Evolutionary conservation across 2,888 invertebrate species (phyloP).

Genomic region (Lypha dubia): DNA sequence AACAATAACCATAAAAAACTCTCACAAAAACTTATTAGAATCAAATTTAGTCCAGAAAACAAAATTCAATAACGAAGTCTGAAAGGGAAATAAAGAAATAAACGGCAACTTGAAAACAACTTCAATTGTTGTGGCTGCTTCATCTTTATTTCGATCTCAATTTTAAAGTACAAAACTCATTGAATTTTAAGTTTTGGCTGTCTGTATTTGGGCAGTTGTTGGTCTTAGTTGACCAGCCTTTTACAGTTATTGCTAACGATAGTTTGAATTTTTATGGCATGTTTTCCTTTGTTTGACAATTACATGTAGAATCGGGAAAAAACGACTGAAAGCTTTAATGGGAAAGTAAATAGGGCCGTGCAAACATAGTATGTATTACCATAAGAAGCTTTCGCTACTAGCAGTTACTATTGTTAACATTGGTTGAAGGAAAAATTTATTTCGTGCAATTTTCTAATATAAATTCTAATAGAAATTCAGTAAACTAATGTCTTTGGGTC

Average conservation of each 20-base stretch:
- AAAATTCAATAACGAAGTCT: not conserved
- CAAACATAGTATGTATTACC: not conserved
- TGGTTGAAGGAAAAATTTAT: too few species aligned
- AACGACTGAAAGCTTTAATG: not conserved
- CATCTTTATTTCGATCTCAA: conserved; percentile 23
- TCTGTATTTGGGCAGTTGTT: conserved; percentile 19
- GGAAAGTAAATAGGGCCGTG: not conserved
- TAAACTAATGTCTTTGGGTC: too few species aligned
- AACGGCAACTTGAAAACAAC: conserved; percentile 19
- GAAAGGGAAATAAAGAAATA: not conserved
- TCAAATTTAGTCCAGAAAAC: conserved; percentile 39
- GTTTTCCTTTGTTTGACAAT: conserved; percentile 1
- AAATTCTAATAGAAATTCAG: too few species aligned
- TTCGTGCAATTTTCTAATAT: too few species aligned
- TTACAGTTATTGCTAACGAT: conserved; percentile 33
- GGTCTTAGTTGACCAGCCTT: conserved; percentile 9
- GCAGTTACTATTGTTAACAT: not conserved
- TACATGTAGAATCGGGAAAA: not conserved
- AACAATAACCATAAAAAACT: conserved; percentile 43
- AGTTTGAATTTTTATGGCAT: conserved; percentile 12
- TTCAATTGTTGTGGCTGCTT: not conserved
- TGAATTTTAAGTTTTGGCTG: conserved; percentile 17
- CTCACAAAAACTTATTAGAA: conserved; percentile 47
- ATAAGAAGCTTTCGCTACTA: too few species aligned
- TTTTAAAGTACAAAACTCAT: conserved; percentile 5